Percentiles rank a stretch among this genome's conserved stretches.
Conservation (phyloP, 2,888 invertebrate species). For the Cephus nigrinus region DNA sequence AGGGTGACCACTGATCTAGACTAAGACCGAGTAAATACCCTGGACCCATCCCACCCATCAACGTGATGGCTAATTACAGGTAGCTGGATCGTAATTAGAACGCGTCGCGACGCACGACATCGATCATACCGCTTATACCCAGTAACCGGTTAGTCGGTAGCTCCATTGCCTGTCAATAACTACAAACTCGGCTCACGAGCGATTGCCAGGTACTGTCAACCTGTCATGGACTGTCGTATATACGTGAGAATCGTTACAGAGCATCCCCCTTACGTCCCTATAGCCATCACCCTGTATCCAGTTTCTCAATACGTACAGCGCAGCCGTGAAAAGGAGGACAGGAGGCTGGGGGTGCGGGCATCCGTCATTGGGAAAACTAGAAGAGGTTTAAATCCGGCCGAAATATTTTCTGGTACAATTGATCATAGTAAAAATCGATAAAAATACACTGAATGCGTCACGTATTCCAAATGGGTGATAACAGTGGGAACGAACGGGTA, state of each 20-base stretch:
- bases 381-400: not conserved
- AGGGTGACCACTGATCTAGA: not conserved
- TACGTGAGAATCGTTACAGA: not conserved
- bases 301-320: not conserved
- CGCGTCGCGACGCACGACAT: conserved; percentile 51
- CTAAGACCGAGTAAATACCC: not conserved
- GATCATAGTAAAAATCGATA: not conserved
- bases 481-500: not conserved
- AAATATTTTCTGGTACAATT: not conserved
- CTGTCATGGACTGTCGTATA: not conserved
- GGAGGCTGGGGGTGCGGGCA: not conserved
- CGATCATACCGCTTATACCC: conserved; percentile 46
- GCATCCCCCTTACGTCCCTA: not conserved
- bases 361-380: not conserved
- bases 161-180: conserved; percentile 49
- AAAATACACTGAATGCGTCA: not conserved
- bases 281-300: not conserved
- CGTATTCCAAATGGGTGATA: not conserved
- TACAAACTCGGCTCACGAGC: conserved; percentile 40
- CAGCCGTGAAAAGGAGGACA: not conserved
- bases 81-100: conserved; percentile 52
- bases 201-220: not conserved
- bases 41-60: not conserved
- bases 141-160: conserved; percentile 39
- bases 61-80: conserved; percentile 43